These are phyloP conservation scores for Metellina segmentata DNA, from an alignment of 2,888 invertebrate genomes.

Conservation along the genomic window DNA sequence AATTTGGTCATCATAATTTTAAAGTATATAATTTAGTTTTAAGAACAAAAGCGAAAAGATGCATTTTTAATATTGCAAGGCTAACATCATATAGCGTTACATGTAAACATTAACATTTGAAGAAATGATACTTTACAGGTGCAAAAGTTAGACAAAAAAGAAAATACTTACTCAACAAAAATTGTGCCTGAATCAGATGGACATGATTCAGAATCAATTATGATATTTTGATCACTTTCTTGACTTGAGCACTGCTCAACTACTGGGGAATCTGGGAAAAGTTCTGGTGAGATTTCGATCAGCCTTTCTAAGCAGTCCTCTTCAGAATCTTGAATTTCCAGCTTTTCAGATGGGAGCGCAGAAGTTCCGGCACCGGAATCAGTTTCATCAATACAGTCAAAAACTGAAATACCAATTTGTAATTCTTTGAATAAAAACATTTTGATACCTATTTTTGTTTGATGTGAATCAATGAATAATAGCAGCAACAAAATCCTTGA, in stretches of 20 bases:
- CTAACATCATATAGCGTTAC: neutral
- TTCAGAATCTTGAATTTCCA: constrained; percentile 5
- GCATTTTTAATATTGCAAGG: too few species aligned
- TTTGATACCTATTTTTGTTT: too few species aligned
- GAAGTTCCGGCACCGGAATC: neutral
- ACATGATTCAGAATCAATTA: neutral
- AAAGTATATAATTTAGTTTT: too few species aligned
- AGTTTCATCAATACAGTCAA: neutral
- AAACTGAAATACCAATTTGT: too few species aligned
- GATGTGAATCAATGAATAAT: too few species aligned
- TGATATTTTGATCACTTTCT: neutral
- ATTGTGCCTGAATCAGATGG: neutral
- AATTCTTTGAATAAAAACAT: too few species aligned
- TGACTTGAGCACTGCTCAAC: constrained; percentile 29
- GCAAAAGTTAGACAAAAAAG: neutral
- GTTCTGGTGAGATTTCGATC: constrained; percentile 24
- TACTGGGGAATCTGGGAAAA: constrained; percentile 14
- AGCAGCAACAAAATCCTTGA: too few species aligned
- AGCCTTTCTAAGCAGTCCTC: constrained; percentile 19
- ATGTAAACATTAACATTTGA: neutral
- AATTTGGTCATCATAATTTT: too few species aligned
- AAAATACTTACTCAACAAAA: neutral
- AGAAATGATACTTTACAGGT: neutral
- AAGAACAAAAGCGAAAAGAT: too few species aligned
- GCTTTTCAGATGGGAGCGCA: neutral